These are phyloP conservation scores for Eleginops maclovinus DNA, from an alignment of 2,113 vertebrate species.

Conservation along the genomic window DNA sequence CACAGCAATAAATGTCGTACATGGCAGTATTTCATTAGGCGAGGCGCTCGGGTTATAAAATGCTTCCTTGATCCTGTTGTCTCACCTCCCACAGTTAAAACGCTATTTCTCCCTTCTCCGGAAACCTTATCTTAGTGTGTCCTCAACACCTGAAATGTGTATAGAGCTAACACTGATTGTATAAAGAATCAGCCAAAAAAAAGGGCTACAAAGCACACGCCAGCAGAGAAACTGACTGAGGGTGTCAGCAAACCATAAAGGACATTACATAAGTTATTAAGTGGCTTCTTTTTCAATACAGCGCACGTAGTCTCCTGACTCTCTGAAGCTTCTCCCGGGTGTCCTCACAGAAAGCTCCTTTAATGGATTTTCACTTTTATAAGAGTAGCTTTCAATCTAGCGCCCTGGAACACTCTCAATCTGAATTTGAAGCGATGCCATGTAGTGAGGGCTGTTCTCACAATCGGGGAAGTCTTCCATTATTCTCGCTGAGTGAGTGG, in stretches of 20 bases:
- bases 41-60: constrained; percentile 61
- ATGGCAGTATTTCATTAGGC: constrained; percentile 69
- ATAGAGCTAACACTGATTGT: constrained; percentile 38
- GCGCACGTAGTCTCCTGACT: constrained; percentile 4
- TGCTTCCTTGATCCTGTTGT: constrained; percentile 64
- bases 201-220: neutral
- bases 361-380: constrained; percentile 56
- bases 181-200: constrained; percentile 39
- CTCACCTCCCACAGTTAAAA: constrained; percentile 69
- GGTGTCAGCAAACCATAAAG: constrained; percentile 32
- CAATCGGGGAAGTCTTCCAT: constrained; percentile 35
- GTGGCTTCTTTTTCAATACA: constrained; percentile 3
- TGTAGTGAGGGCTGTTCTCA: constrained; percentile 15
- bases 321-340: constrained; percentile 7
- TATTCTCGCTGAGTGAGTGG: constrained; percentile 36
- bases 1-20: constrained; percentile 66
- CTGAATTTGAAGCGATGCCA: constrained; percentile 58
- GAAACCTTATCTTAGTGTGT: constrained; percentile 48
- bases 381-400: constrained; percentile 32
- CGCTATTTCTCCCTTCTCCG: constrained; percentile 54
- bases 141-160: constrained; percentile 43
- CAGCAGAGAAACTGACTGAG: constrained; percentile 13
- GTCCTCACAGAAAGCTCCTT: constrained; percentile 40
- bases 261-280: constrained; percentile 16
- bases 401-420: constrained; percentile 18